Conservation (phyloP, 2,113 vertebrate genomes). For the Anas platyrhynchos region DNA sequence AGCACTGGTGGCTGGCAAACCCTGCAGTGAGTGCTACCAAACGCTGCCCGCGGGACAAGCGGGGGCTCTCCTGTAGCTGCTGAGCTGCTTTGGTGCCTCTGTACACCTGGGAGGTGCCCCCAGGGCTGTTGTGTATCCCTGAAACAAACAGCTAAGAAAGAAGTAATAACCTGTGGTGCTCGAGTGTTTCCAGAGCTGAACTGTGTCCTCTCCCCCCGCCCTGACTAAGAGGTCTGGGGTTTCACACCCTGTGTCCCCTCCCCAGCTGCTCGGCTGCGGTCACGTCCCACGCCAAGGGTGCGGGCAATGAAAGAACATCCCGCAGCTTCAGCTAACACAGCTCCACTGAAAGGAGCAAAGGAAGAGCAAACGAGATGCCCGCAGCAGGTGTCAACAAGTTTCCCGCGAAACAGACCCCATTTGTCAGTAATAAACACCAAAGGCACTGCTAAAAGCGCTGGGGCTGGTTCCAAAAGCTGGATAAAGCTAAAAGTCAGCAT, state of each 20-base stretch:
- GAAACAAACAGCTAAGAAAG: background rate
- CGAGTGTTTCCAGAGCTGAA: background rate
- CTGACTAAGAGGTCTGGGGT: background rate
- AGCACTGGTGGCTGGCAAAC: background rate
- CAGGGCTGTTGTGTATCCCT: background rate
- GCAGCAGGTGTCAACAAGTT: conserved; percentile 14
- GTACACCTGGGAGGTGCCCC: rapidly evolving
- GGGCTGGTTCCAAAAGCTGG: background rate
- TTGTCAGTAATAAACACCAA: conserved; percentile 17
- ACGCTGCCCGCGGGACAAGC: background rate
- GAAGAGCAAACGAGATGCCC: background rate
- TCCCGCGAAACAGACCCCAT: background rate
- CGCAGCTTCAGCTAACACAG: background rate
- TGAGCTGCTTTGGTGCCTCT: background rate
- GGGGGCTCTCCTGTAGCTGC: rapidly evolving
- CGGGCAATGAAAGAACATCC: background rate
- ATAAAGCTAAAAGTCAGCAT: background rate
- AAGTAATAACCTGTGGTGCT: background rate
- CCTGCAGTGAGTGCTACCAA: background rate
- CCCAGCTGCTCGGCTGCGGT: background rate
- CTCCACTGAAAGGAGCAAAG: background rate
- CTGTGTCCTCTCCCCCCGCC: background rate
- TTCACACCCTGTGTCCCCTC: background rate
- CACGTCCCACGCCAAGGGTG: background rate
- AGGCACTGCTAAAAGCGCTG: background rate